Evolutionary conservation across 2,113 vertebrate genomes (phyloP).

Genomic region (Centropus bengalensis): DNA sequence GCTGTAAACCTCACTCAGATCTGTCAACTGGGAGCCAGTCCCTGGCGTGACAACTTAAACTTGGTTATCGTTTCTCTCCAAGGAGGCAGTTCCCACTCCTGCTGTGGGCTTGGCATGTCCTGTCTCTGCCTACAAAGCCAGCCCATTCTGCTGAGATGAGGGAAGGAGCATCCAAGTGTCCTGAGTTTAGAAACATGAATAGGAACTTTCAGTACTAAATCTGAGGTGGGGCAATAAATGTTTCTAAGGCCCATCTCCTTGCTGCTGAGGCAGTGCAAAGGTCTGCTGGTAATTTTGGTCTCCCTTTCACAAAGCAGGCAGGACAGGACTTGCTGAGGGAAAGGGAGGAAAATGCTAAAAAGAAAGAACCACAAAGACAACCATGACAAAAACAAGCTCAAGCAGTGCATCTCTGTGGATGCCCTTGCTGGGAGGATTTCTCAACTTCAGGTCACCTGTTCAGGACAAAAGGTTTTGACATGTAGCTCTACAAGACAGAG

Average conservation of each 20-base stretch:
- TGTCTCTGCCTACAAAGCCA: not conserved
- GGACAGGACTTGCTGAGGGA: not conserved
- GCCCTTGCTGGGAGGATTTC: not conserved
- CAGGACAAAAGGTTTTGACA: not conserved
- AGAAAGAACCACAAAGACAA: not conserved
- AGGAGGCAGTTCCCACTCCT: not conserved
- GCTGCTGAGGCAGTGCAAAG: not conserved
- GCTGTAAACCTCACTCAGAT: not conserved
- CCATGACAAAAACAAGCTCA: not conserved
- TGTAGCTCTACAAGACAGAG: not conserved
- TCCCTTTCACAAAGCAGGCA: not conserved
- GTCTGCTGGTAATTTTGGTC: not conserved
- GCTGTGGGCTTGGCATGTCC: not conserved
- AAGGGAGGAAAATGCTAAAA: not conserved
- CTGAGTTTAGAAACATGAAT: not conserved
- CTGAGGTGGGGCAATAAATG: not conserved
- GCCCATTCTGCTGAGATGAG: not conserved
- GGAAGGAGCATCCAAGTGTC: not conserved
- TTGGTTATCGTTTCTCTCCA: fast-evolving
- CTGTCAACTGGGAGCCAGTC: not conserved
- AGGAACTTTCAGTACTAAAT: not conserved
- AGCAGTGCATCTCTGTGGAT: not conserved
- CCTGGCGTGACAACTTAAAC: not conserved
- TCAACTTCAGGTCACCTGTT: not conserved
- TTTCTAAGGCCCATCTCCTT: not conserved